phyloP scores from a whole-genome alignment of 2,888 invertebrate genomes.

The Spilarctia lutea region DNA sequence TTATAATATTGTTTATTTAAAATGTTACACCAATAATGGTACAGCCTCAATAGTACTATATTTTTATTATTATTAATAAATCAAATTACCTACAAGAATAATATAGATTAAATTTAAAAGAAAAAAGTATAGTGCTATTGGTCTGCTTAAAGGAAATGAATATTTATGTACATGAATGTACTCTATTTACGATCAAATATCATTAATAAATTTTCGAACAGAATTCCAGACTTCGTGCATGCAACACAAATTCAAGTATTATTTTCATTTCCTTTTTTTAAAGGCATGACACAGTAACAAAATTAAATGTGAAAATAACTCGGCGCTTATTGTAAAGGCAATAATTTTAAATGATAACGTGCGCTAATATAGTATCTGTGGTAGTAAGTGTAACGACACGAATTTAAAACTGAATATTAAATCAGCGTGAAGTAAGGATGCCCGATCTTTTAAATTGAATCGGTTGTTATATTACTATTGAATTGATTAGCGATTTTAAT shows the following conservation, averaged over 20 bases:
- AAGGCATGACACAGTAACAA: constrained; percentile 30
- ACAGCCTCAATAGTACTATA: constrained; percentile 40
- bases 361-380: constrained; percentile 51
- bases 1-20: constrained; percentile 22
- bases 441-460: background rate
- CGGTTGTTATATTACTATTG: background rate
- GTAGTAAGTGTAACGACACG: constrained; percentile 52
- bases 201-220: background rate
- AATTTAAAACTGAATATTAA: constrained; percentile 48
- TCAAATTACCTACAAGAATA: background rate
- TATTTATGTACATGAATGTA: background rate
- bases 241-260: background rate
- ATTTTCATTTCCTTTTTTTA: constrained; percentile 34
- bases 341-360: constrained; percentile 42
- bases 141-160: constrained; percentile 38
- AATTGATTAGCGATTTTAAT: background rate
- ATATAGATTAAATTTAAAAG: background rate
- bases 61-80: background rate
- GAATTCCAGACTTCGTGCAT: background rate
- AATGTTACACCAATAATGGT: constrained; percentile 35
- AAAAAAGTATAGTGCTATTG: constrained; percentile 43
- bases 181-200: background rate
- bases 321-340: constrained; percentile 40
- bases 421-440: constrained; percentile 26
- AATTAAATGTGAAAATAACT: constrained; percentile 48